Evolutionary conservation across 2,113 vertebrate genomes (phyloP), one percentile per base, ranked within the genome.

Genomic region (Eurystomus gularis): DNA sequence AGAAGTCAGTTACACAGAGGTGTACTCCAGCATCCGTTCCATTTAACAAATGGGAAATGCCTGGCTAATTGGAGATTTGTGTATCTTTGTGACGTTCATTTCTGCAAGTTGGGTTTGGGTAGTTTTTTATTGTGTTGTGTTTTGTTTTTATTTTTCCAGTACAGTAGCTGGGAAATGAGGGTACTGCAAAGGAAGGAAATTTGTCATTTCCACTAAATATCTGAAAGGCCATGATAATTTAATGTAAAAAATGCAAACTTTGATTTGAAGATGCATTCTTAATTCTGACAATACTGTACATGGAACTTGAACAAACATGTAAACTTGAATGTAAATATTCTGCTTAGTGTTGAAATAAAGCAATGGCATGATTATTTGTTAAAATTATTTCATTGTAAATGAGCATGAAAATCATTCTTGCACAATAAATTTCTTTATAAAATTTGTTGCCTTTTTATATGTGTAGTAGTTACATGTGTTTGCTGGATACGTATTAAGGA

Each of bases 241-340:
- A 26, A 66, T 79, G 51, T 69, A 75, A 81, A 70, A 81, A 69
- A 13, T n/a, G 29, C 39, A 44, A 17, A 81, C 58, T 85, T 88
- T 95, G 92, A 93, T 87, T 91, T 82, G 88, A 93, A 96, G 96
- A 94, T 93, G 85, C 78, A 76, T 90, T 96, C 94, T 84, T 77
- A 62, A 62, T 94, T 95, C 92, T 91, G 94, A 95, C 25, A 86
- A 64, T 83, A 54, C 90, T 88, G 35, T 94, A 94, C 68, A 18
- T 93, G 92, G 95, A 96, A 96, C 94, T 95, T 97, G 97, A 93
- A 97, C 86, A 95, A 97, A 94, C 17, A 28, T 95, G 97, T 97
- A 98, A 98, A 99, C 98, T 99, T 99, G 98, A 99, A 99, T 99
- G 98, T 99, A 99, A 97, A 99, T 98, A 98, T 81, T 82, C 93